phyloP scores from a whole-genome alignment of 2,888 invertebrate species.

The Hoplodrina ambigua region DNA sequence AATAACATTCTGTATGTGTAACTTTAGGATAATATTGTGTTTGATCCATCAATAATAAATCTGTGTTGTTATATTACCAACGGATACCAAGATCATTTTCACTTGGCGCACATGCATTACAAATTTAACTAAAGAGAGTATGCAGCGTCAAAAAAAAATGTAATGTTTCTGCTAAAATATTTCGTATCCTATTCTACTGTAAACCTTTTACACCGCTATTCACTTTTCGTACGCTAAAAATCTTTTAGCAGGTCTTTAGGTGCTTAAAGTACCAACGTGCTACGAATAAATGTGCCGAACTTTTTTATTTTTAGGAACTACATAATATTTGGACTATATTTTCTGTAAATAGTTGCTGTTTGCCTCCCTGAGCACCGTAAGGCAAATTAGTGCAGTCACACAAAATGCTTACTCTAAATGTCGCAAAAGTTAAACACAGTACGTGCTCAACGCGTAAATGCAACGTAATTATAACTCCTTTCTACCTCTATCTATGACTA shows the following conservation, averaged over 20 bases:
- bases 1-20: too few species aligned
- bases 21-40: too few species aligned
- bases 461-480: slow-evolving; percentile 34
- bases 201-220: slow-evolving; percentile 18
- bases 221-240: slow-evolving; percentile 22
- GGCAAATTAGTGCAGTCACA: background rate
- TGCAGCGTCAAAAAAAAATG: background rate
- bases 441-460: slow-evolving; percentile 10
- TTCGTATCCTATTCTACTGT: slow-evolving; percentile 5
- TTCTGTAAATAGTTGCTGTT: background rate
- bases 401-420: slow-evolving; percentile 20
- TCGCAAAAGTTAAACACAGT: slow-evolving; percentile 29
- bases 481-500: slow-evolving; percentile 1
- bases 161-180: background rate
- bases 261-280: slow-evolving; percentile 21
- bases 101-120: too few species aligned
- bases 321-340: background rate
- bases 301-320: slow-evolving; percentile 5
- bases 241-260: slow-evolving; percentile 24
- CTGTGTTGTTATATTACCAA: too few species aligned
- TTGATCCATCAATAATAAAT: too few species aligned
- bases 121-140: background rate
- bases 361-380: background rate
- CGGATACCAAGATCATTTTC: too few species aligned
- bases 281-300: slow-evolving; percentile 13